phyloP scores from a whole-genome alignment of 92 coral and sea anemone genomes.

The Hydrozoanthus gracilis region DNA sequence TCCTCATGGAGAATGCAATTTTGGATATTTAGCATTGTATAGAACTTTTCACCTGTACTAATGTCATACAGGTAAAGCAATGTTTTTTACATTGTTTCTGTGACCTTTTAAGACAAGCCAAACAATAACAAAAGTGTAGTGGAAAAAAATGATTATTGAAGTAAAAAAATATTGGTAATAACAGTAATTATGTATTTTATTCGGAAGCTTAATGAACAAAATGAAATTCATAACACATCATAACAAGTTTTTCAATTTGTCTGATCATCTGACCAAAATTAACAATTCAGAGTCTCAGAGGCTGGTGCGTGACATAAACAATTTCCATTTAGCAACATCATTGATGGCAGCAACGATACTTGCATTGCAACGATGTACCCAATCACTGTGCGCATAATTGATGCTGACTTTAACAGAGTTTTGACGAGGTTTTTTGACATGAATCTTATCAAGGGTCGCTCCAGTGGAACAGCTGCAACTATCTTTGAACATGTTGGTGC shows the following conservation, averaged over 20 bases:
- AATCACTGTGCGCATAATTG: conserved; percentile 52
- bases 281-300: conserved; percentile 48
- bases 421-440: conserved; percentile 53
- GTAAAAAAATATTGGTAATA: too few species aligned
- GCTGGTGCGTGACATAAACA: conserved; percentile 57
- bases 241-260: conserved; percentile 57
- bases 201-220: background rate
- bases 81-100: too few species aligned
- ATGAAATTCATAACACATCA: conserved; percentile 15
- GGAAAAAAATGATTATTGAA: too few species aligned
- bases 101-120: too few species aligned
- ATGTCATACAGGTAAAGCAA: conserved; percentile 23
- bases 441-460: conserved; percentile 37
- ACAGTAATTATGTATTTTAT: too few species aligned
- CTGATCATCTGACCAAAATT: conserved; percentile 53
- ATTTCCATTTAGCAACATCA: conserved; percentile 35
- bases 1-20: conserved; percentile 38
- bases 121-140: too few species aligned
- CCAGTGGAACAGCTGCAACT: conserved; percentile 49
- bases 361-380: conserved; percentile 53
- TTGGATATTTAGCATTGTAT: conserved; percentile 42
- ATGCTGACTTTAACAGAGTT: conserved; percentile 51
- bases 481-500: conserved; percentile 52
- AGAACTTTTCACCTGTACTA: conserved; percentile 52
- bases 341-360: conserved; percentile 60